A percentile compares a stretch with the other conserved stretches of the same genome.
Evolutionary conservation across 2,888 invertebrate genomes (phyloP).

Genomic region (Hanleya hanleyi): DNA sequence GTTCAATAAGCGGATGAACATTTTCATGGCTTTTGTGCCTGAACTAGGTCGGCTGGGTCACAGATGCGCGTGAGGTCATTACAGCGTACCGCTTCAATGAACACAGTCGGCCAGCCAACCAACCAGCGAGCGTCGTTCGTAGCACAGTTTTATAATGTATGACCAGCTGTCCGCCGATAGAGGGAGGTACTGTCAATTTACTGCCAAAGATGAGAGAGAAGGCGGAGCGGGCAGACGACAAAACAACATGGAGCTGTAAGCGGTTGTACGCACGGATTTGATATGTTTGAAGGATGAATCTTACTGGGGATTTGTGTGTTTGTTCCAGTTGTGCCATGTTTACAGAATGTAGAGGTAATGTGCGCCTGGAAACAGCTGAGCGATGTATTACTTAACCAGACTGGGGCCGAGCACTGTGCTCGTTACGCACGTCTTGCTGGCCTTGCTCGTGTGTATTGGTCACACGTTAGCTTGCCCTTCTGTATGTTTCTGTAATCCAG

Average conservation of each 20-base stretch:
- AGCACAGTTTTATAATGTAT: background rate
- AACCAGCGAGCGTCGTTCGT: background rate
- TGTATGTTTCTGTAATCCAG: constrained; percentile 68
- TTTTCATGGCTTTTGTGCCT: background rate
- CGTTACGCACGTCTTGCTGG: background rate
- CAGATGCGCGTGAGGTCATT: constrained; percentile 7
- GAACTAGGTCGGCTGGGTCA: background rate
- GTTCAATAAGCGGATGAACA: too few species aligned
- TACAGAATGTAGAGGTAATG: background rate
- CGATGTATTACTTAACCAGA: background rate
- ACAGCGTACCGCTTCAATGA: background rate
- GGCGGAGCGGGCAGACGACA: background rate
- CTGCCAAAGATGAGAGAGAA: background rate
- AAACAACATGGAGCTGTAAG: background rate
- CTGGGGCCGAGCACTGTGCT: background rate
- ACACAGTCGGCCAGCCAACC: background rate
- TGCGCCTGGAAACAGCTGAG: background rate
- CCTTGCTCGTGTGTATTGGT: background rate
- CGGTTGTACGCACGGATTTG: background rate
- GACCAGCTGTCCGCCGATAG: constrained; percentile 2
- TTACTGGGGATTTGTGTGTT: background rate
- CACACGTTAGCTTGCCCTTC: constrained; percentile 54
- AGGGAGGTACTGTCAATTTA: constrained; percentile 3
- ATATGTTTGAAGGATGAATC: background rate
- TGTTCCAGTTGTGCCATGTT: background rate